Conservation (phyloP, 2,888 invertebrate species). For the Caenorhabditis sp. region DNA sequence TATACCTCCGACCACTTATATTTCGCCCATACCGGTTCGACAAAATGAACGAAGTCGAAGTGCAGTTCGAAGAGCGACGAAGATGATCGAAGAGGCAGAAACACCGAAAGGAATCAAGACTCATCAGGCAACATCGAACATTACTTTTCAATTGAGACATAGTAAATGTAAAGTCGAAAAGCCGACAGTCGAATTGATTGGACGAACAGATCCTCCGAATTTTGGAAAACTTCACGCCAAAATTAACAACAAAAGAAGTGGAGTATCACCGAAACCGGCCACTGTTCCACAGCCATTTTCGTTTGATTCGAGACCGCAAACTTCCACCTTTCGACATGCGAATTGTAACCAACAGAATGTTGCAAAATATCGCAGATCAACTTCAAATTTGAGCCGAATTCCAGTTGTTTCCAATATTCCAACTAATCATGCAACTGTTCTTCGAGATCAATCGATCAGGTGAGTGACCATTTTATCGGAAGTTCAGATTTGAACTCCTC, state of each 20-base stretch:
- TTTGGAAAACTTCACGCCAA: slow-evolving; percentile 36
- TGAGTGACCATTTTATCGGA: background rate
- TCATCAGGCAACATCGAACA: slow-evolving; percentile 20
- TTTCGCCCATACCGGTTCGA: slow-evolving; percentile 37
- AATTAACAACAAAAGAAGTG: slow-evolving; percentile 13
- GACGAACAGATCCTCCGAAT: slow-evolving; percentile 32
- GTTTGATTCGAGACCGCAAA: slow-evolving; percentile 16
- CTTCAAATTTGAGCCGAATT: background rate
- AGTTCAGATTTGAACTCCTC: too few relatives aligned
- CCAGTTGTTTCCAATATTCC: slow-evolving; percentile 3
- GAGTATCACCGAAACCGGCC: slow-evolving; percentile 16
- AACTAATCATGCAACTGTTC: slow-evolving; percentile 23
- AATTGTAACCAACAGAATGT: slow-evolving; percentile 25
- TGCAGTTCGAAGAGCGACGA: slow-evolving; percentile 15
- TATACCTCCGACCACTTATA: slow-evolving; percentile 36
- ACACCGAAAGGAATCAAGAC: slow-evolving; percentile 41
- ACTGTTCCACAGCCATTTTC: slow-evolving; percentile 35
- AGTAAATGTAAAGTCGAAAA: slow-evolving; percentile 19
- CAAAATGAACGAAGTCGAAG: slow-evolving; percentile 23
- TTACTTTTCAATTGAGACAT: slow-evolving; percentile 24
- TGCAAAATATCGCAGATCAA: slow-evolving; percentile 4
- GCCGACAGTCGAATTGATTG: background rate
- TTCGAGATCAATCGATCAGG: slow-evolving; percentile 26
- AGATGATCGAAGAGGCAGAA: slow-evolving; percentile 28
- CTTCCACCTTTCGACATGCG: slow-evolving; percentile 14